A percentile compares a stretch with the other conserved stretches of the same genome.
Conservation (phyloP, 2,797 vertebrate genomes). For the Sparus aurata region DNA sequence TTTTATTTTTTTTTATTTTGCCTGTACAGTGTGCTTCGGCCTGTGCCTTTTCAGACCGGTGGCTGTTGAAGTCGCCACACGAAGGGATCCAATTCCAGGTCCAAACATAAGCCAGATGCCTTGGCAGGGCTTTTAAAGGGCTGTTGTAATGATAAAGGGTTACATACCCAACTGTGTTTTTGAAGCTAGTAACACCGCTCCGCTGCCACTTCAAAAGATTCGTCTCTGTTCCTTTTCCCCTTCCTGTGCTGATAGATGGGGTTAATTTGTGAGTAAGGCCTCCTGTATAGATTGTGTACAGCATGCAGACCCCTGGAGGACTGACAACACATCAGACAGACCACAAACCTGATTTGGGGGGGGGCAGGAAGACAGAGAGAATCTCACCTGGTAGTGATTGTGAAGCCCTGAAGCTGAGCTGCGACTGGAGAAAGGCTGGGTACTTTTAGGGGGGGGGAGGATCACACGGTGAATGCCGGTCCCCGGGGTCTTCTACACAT, state of each 20-base stretch:
- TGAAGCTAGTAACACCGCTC: slow-evolving; percentile 57
- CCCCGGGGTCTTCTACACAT: slow-evolving; percentile 52
- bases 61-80: slow-evolving; percentile 49
- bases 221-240: slow-evolving; percentile 26
- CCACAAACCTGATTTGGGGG: slow-evolving; percentile 26
- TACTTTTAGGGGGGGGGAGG: slow-evolving; percentile 22
- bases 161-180: slow-evolving; percentile 60
- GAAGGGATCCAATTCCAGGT: slow-evolving; percentile 59
- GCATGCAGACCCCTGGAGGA: slow-evolving; percentile 35
- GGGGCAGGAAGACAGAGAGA: slow-evolving; percentile 19
- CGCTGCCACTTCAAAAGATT: slow-evolving; percentile 71
- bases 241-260: slow-evolving; percentile 59
- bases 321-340: slow-evolving; percentile 56
- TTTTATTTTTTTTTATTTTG: slow-evolving; percentile 46
- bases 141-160: slow-evolving; percentile 66
- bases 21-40: slow-evolving; percentile 42
- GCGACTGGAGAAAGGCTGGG: slow-evolving; percentile 21
- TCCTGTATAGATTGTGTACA: slow-evolving; percentile 49
- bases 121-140: slow-evolving; percentile 59
- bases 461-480: slow-evolving; percentile 42
- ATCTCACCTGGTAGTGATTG: slow-evolving; percentile 72
- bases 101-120: slow-evolving; percentile 69
- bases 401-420: slow-evolving; percentile 49
- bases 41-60: slow-evolving; percentile 25
- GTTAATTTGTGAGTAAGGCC: slow-evolving; percentile 58